These are phyloP conservation scores for Ctenoplectra terminalis DNA, from an alignment of 1,140 invertebrate species.

Conservation along the genomic window DNA sequence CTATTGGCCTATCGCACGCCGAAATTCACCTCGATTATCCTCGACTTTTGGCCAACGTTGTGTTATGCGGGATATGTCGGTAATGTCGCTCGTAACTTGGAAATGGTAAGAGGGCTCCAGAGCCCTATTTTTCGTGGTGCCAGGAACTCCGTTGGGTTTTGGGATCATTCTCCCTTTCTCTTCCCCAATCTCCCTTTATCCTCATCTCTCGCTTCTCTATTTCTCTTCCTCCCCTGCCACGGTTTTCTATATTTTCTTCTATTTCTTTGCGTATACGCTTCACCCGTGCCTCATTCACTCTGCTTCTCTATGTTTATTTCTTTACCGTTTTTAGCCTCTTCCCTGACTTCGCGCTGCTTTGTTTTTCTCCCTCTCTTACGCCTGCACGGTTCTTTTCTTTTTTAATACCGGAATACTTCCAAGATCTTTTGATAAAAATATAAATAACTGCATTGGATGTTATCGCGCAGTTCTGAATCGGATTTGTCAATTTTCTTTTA, in stretches of 20 bases:
- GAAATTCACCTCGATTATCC: conserved; percentile 50
- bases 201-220: too few species aligned
- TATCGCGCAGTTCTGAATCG: too few species aligned
- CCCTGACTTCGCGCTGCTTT: too few species aligned
- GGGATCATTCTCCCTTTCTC: conserved; percentile 27
- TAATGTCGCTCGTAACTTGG: conserved; percentile 63
- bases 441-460: too few species aligned
- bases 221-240: neutral
- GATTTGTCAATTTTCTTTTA: too few species aligned
- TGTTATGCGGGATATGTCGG: conserved; percentile 57
- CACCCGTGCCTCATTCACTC: conserved; percentile 12
- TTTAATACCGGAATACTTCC: too few species aligned
- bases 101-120: conserved; percentile 63
- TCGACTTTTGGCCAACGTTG: conserved; percentile 41
- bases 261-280: conserved; percentile 13
- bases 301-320: neutral
- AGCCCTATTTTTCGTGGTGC: conserved; percentile 58
- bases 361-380: too few species aligned
- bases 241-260: conserved; percentile 20
- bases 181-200: too few species aligned
- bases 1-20: conserved; percentile 35
- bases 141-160: conserved; percentile 55
- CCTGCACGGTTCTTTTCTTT: too few species aligned
- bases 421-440: too few species aligned
- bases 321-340: neutral